Conservation (phyloP, 2,113 vertebrate genomes). For the Urocolius indicus region DNA sequence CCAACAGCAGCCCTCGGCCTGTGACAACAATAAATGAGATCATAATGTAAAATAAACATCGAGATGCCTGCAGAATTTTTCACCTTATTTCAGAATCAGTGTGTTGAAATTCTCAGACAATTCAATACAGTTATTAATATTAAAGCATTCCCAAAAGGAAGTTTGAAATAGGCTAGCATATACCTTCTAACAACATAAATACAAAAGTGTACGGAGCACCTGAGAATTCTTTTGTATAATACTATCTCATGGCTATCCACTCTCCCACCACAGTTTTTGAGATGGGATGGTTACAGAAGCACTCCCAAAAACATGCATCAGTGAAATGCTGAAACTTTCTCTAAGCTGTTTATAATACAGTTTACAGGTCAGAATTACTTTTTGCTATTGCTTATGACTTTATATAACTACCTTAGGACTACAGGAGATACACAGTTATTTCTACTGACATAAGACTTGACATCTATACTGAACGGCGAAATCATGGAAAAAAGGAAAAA, state of each 20-base stretch:
- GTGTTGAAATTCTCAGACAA: neutral
- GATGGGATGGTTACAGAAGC: neutral
- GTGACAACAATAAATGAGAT: neutral
- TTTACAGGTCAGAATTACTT: neutral
- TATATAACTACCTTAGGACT: neutral
- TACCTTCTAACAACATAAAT: neutral
- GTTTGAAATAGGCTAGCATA: neutral
- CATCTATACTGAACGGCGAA: neutral
- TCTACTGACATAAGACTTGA: neutral
- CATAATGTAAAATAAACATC: neutral
- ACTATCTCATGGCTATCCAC: neutral
- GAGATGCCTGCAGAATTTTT: neutral
- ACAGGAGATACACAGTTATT: neutral
- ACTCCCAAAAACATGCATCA: neutral
- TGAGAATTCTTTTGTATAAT: neutral
- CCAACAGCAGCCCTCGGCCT: neutral
- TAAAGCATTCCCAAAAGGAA: neutral
- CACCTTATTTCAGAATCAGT: neutral
- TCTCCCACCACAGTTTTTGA: neutral
- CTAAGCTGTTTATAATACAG: neutral
- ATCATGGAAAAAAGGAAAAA: neutral
- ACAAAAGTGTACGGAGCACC: neutral
- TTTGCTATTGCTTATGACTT: neutral
- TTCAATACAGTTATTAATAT: neutral
- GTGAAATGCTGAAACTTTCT: neutral